These are phyloP conservation scores for Myotis myotis DNA, from an alignment of 2,797 vertebrate species.

Conservation along the genomic window DNA sequence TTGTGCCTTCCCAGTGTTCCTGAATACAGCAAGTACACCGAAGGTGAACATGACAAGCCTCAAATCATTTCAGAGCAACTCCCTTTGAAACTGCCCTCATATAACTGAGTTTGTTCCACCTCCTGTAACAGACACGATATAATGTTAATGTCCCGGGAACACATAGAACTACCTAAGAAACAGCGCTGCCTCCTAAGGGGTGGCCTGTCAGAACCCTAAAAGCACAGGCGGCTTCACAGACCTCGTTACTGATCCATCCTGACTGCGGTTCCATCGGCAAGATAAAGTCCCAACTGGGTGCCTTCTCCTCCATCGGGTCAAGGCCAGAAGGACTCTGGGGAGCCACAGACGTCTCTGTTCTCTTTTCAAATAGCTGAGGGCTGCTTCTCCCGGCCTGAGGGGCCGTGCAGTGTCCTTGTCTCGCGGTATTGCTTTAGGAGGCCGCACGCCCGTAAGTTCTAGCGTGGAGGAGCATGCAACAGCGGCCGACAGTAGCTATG, in stretches of 20 bases:
- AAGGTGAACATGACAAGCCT: conserved; percentile 28
- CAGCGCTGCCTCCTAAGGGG: not conserved
- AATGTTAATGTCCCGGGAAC: not conserved
- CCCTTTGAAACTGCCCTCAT: not conserved
- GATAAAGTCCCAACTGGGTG: not conserved
- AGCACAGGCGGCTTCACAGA: conserved; percentile 22
- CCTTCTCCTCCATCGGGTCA: conserved; percentile 36
- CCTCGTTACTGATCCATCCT: not conserved
- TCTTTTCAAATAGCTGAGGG: conserved; percentile 52
- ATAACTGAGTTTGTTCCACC: not conserved
- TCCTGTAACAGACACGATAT: not conserved
- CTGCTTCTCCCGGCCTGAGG: conserved; percentile 49
- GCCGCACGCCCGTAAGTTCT: conserved; percentile 68
- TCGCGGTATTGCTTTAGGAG: conserved; percentile 56
- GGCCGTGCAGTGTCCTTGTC: conserved; percentile 50
- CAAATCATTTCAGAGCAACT: conserved; percentile 18
- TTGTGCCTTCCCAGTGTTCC: conserved; percentile 29
- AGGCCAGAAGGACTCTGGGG: conserved; percentile 1
- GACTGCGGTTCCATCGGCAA: not conserved
- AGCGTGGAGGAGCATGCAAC: conserved; percentile 77
- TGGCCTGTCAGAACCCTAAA: not conserved
- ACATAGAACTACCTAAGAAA: conserved; percentile 23
- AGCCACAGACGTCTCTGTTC: conserved; percentile 38
- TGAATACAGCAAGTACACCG: conserved; percentile 23
- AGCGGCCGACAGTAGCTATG: conserved; percentile 59